Percentiles rank a stretch among this genome's conserved stretches.
Evolutionary conservation across 2,888 invertebrate genomes (phyloP).

Genomic region (Leptinotarsa rubiginosa): DNA sequence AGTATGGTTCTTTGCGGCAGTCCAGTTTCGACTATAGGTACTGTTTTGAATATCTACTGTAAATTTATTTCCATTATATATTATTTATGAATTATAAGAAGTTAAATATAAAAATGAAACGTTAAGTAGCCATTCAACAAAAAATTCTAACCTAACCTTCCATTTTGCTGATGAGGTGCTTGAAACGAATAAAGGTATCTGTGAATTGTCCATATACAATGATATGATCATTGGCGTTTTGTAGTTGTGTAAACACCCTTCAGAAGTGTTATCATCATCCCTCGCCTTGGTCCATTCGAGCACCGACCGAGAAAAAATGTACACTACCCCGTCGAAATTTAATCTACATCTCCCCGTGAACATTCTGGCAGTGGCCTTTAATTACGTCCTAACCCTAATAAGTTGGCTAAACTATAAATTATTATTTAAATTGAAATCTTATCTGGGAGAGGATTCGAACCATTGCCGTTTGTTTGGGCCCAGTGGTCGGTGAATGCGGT

Average conservation of each 20-base stretch:
- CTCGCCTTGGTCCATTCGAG: slow-evolving; percentile 7
- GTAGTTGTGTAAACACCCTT: slow-evolving; percentile 8
- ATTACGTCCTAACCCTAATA: slow-evolving; percentile 37
- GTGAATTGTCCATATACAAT: too few relatives aligned
- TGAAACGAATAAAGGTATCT: too few relatives aligned
- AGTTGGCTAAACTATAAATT: slow-evolving; percentile 47
- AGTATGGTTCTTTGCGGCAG: too few relatives aligned
- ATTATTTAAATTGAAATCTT: slow-evolving; percentile 62
- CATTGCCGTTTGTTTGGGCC: slow-evolving; percentile 51
- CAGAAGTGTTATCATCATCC: slow-evolving; percentile 13
- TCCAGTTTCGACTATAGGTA: too few relatives aligned
- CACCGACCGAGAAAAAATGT: slow-evolving; percentile 9
- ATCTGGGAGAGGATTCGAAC: slow-evolving; percentile 57
- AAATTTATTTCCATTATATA: too few relatives aligned
- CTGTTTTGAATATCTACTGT: too few relatives aligned
- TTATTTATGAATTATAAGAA: too few relatives aligned
- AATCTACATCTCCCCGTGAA: slow-evolving; percentile 30
- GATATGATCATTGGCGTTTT: too few relatives aligned
- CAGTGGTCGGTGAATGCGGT: slow-evolving; percentile 53
- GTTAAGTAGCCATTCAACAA: too few relatives aligned
- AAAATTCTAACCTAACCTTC: too few relatives aligned
- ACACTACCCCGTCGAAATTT: slow-evolving; percentile 15
- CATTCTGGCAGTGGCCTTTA: slow-evolving; percentile 31
- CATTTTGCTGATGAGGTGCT: too few relatives aligned
- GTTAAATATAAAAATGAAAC: too few relatives aligned